Percentiles rank a stretch among this genome's conserved stretches.
Evolutionary conservation across 1,140 invertebrate species (phyloP).

Genomic region (Cephus cinctus): DNA sequence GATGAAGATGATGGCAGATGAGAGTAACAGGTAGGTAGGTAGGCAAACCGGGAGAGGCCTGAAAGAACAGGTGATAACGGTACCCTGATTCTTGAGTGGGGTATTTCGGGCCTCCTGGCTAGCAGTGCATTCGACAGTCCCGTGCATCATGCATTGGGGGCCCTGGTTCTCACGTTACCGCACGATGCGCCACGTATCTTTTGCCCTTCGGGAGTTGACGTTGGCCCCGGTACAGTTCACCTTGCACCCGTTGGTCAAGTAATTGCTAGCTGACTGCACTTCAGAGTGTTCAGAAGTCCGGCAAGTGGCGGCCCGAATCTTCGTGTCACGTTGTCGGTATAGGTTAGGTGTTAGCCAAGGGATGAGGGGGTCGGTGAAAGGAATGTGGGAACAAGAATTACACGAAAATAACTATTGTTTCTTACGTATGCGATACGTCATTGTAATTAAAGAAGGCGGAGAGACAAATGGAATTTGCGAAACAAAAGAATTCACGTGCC

Average conservation of each 20-base stretch:
- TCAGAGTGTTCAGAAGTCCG: constrained; percentile 29
- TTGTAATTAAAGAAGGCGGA: no score
- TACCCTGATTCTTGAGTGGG: no score
- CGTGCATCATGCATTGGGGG: constrained; percentile 8
- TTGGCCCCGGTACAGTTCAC: constrained; percentile 11
- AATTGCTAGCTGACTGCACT: no score
- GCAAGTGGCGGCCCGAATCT: constrained; percentile 24
- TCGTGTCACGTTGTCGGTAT: no score
- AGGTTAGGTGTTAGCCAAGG: no score
- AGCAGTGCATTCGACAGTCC: constrained; percentile 9
- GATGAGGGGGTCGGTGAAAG: no score
- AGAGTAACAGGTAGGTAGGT: background rate
- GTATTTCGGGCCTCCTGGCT: constrained; percentile 7
- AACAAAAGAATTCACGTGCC: no score
- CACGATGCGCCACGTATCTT: background rate
- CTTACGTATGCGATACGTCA: no score
- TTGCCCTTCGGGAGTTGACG: background rate
- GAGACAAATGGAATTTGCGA: no score
- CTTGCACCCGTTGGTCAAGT: constrained; percentile 13
- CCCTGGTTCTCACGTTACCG: constrained; percentile 1
- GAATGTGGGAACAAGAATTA: no score
- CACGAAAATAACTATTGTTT: no score
- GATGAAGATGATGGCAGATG: background rate
- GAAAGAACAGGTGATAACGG: constrained; percentile 32
- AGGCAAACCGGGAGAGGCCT: constrained; percentile 18